Evolutionary conservation across 2,797 vertebrate species (phyloP), one percentile per base, ranked within the genome.

Genomic region (Pseudochaenichthys georgianus): DNA sequence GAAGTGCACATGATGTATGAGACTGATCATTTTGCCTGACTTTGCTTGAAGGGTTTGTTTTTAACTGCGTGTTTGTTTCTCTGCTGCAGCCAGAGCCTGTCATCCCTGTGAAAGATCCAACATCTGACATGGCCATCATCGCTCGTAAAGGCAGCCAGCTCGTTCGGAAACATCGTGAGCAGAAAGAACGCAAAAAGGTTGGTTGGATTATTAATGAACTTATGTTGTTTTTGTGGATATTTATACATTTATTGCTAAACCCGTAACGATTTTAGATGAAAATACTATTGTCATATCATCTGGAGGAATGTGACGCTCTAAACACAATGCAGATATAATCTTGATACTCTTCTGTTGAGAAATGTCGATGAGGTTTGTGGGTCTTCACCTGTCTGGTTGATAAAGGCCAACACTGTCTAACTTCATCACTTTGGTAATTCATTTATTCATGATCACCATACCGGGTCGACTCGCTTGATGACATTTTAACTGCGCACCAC

Each of bases 111-210:
- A 99, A 98, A 90, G 98, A 99, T 8, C 83, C 98, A 5, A 99
- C 98, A 19, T 99, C 98, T 0, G 98, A 99, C 88, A 92, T 99
- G 96, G 98, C 98, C 80, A 98, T 99, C 80, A 99, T 99, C 74
- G 96, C 98, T 78, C 96, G 98, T 9, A 99, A 99, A 86, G 98
- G 98, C 86, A 99, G 98, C 86, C 97, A 98, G 50, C 85, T 99
- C 41, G 98, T 99, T 73, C 97, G 98, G 75, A 99, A 98, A 87
- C 98, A 99, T 88, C 95, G 98, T 52, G 98, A 99, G 84, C 98
- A 99, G 76, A 99, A 99, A 87, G 98, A 99, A 55, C 96, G 98
- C 48, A 99, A 97, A 81, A 99, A 99, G 98, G 98, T 99, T 78
- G 23, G 76, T 6, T 43, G 23, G 12, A 53, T 75, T 4, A 46